Evolutionary conservation across 1,140 invertebrate species (phyloP), one percentile per base, ranked within the genome.

Genomic region (Tetramorium alpestre): DNA sequence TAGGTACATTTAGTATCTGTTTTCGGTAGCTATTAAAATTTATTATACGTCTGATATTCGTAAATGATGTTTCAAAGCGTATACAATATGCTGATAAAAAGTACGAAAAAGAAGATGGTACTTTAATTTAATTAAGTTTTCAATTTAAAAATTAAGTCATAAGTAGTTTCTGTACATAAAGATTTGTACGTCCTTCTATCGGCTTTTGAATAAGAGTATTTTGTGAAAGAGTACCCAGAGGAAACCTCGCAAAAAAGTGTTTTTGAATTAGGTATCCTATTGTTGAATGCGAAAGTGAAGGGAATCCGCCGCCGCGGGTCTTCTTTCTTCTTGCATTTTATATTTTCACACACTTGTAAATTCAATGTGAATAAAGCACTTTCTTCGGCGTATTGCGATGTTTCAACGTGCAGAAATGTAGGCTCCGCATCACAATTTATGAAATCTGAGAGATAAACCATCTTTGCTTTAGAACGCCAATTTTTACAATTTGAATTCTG

Each of bases 251-350:
- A 18, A 62, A 25, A 25, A 25, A 8, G 25, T 8, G 54, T 62
- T 25, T 64, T 38, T 7, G 6, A 47, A 75, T 84, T 84, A 69
- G 13, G 41, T 69, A 75, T 84, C 47, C 41, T 6, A 58, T 75
- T 73, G 80, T 72, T 75, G 38, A 49, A 7, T 28, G 28, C n/a
- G 33, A 13, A 82, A 60, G 13, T 60, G 8, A 60, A 60, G 54
- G 13, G 33, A 33, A 56, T 28, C 62, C 13, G 18, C 18, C 25
- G n/a, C 25, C 25, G 11, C 5, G 8, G 8, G 18, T 58, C 25
- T 8, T n/a, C 18, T 58, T 69, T 72, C 41, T 25, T 73, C 22
- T 54, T 51, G 33, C 0, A 69, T 73, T 75, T 84, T 58, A 25
- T 11, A 62, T n/a, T 33, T 8, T 41, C 49, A 13, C 38, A 75